Evolutionary conservation across 1,140 invertebrate genomes (phyloP).

Genomic region (Apis laboriosa): DNA sequence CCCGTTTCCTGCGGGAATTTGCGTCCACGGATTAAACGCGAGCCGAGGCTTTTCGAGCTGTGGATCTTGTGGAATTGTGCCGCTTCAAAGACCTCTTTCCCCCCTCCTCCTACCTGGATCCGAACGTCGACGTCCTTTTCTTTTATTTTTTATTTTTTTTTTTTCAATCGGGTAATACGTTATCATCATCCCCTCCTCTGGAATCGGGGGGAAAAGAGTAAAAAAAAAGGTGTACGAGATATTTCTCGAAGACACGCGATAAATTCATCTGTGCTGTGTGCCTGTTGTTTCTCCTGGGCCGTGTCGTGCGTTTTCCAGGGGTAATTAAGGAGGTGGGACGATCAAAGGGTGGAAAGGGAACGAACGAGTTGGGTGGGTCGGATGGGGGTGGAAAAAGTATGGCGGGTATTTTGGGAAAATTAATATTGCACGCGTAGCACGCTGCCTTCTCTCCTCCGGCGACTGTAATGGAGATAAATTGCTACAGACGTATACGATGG

Average conservation of each 20-base stretch:
- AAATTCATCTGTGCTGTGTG: not conserved
- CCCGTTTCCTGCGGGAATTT: conserved; percentile 1
- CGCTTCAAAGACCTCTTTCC: no score
- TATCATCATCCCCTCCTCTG: no score
- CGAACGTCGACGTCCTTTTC: no score
- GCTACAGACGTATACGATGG: conserved; percentile 10
- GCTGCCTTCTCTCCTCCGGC: not conserved
- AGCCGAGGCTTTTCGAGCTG: not conserved
- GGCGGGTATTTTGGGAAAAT: conserved; percentile 20
- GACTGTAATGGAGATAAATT: conserved; percentile 31
- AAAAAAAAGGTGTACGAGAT: not conserved
- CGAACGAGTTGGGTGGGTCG: not conserved
- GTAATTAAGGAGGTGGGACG: conserved; percentile 1
- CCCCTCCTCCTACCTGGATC: no score
- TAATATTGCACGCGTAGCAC: conserved; percentile 2
- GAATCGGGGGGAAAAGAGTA: not conserved
- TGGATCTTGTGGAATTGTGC: not conserved
- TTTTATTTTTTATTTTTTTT: no score
- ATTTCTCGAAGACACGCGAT: not conserved
- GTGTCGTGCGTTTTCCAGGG: not conserved
- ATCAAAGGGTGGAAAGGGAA: not conserved
- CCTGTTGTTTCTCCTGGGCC: not conserved
- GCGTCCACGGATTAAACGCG: not conserved
- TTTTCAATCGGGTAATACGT: not conserved
- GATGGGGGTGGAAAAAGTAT: not conserved